A percentile compares a stretch with the other conserved stretches of the same genome.
These are phyloP conservation scores for Drosophila aff. DNA, from an alignment of 1,140 invertebrate species.

Conservation along the genomic window DNA sequence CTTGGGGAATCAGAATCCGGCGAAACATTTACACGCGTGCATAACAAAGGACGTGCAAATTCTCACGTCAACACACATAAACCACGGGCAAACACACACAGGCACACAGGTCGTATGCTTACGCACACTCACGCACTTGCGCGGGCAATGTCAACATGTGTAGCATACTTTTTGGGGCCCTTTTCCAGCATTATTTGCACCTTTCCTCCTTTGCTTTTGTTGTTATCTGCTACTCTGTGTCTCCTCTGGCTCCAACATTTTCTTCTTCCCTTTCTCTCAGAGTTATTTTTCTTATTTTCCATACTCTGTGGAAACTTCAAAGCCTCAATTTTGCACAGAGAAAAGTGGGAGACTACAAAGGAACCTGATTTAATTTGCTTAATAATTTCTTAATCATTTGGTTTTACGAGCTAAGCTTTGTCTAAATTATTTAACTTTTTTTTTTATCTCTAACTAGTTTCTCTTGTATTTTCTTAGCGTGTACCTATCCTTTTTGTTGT, in stretches of 20 bases:
- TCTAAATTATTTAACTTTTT: neutral
- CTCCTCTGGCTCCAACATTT: neutral
- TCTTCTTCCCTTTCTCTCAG: neutral
- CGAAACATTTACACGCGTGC: slow-evolving; percentile 79
- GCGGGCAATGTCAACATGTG: slow-evolving; percentile 74
- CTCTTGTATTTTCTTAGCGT: slow-evolving; percentile 2
- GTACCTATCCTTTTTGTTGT: slow-evolving; percentile 21
- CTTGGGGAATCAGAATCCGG: slow-evolving; percentile 21
- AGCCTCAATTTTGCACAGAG: slow-evolving; percentile 32
- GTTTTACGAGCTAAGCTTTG: neutral
- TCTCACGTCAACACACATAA: slow-evolving; percentile 77
- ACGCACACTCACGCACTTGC: slow-evolving; percentile 36
- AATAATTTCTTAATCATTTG: neutral
- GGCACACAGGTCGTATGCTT: slow-evolving; percentile 12
- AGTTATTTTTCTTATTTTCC: slow-evolving; percentile 41
- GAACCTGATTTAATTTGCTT: neutral
- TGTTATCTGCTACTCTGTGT: slow-evolving; percentile 10
- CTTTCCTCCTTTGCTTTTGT: slow-evolving; percentile 39
- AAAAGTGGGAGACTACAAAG: neutral
- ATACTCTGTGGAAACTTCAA: slow-evolving; percentile 64
- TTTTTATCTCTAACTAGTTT: fast-evolving
- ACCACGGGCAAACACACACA: slow-evolving; percentile 42
- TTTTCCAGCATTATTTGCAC: slow-evolving; percentile 78
- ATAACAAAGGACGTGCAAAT: slow-evolving; percentile 82
- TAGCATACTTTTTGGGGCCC: slow-evolving; percentile 70